Conservation (phyloP, 2,888 invertebrate genomes). For the Drosophila ustulata region DNA sequence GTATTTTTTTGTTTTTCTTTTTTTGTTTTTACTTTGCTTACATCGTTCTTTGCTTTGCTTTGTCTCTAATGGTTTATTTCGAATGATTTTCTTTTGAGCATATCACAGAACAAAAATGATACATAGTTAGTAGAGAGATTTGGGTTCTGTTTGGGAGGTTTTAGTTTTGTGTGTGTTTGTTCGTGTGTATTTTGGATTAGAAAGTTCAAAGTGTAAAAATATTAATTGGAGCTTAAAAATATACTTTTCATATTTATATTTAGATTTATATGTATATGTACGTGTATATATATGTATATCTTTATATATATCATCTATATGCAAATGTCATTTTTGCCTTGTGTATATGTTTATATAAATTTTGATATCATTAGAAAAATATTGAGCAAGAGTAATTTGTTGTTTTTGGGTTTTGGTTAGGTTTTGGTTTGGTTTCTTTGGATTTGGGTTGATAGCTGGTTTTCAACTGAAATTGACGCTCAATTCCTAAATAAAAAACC, state of each 20-base stretch:
- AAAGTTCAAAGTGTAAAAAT: conserved; percentile 74
- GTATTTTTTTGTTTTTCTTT: conserved; percentile 28
- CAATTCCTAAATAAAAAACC: conserved; percentile 58
- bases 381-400: conserved; percentile 65
- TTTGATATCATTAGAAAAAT: conserved; percentile 76
- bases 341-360: conserved; percentile 77
- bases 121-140: conserved; percentile 69
- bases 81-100: conserved; percentile 72
- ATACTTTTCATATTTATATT: conserved; percentile 41
- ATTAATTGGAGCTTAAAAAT: conserved; percentile 70
- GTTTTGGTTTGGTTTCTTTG: conserved; percentile 38
- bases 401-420: conserved; percentile 29
- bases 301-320: conserved; percentile 53
- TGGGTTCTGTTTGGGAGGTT: not conserved
- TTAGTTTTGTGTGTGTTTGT: conserved; percentile 35
- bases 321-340: conserved; percentile 54
- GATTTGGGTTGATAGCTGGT: conserved; percentile 43
- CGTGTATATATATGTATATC: conserved; percentile 42
- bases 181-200: conserved; percentile 48
- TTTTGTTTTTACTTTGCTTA: not conserved
- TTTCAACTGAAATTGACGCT: conserved; percentile 63
- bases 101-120: conserved; percentile 83
- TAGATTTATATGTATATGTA: conserved; percentile 41
- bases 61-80: conserved; percentile 50
- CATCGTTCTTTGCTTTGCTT: conserved; percentile 33